Base-by-base conservation (phyloP, 2,888 invertebrate species). In the Agrotis ipsilon region DNA sequence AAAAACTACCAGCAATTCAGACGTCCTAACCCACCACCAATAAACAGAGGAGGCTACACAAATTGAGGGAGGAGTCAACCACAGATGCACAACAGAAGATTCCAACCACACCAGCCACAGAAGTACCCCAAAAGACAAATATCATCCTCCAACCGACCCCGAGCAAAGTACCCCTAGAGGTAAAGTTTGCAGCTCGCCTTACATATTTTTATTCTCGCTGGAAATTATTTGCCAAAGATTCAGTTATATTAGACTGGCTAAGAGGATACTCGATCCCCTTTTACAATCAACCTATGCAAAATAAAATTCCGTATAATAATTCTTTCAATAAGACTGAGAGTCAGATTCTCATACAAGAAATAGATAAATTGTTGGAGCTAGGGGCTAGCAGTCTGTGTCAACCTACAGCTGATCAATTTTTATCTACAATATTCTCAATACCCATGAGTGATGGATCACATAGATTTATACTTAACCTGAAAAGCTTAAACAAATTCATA, bases 1-100 rank as follows among this genome's bases (percentile, higher is more conserved):
- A 52, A 52, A 52, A 52, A 52, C 52, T 52, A 52, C 52, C 52
- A 52, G 52, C 21, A 52, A 24, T 52, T 52, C 52, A 52, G 52
- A 52, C 52, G 27, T 54, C 54, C 54, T 27, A 54, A 54, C 52
- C 52, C 46, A 46, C 46, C n/a, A 18, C 18, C 46, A 46, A 7
- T n/a, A 46, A 46, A 46, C 46, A 46, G 46, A 46, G 46, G 46
- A n/a, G n/a, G n/a, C 46, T 18, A 46, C n/a, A 6, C 46, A 46
- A 18, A 46, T 46, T 7, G 46, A 46, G 46, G 46, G n/a, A 46
- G 46, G n/a, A 18, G 46, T n/a, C 46, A 18, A 46, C 46, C 18
- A 46, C 18, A 32, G 32, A 32, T 7, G 32, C 32, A 46, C 46
- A 46, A n/a, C 46, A 46, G 46, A n/a, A 46, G 46, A 46, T 46